These are phyloP conservation scores for Chrysemys picta DNA, from an alignment of 2,113 vertebrate genomes.

Conservation along the genomic window DNA sequence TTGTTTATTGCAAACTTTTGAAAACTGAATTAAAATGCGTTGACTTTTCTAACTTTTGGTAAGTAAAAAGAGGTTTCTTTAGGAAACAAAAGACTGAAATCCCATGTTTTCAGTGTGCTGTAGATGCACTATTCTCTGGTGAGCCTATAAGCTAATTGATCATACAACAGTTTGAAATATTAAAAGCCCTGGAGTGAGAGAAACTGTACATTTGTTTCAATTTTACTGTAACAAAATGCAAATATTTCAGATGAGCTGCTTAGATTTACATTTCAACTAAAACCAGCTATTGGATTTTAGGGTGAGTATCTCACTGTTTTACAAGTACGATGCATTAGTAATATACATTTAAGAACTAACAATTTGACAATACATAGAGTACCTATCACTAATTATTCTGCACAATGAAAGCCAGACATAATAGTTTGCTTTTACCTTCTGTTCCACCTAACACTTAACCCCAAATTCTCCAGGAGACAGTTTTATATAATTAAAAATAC, in stretches of 20 bases:
- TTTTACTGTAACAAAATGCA: not conserved
- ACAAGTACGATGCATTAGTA: not conserved
- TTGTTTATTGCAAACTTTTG: not conserved
- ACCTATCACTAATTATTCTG: not conserved
- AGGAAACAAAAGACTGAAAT: not conserved
- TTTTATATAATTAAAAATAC: not conserved
- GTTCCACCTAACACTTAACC: not conserved
- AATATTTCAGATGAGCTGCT: conserved; percentile 7
- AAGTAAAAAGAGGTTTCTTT: not conserved
- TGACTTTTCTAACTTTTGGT: not conserved
- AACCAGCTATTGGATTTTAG: not conserved
- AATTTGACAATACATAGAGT: not conserved
- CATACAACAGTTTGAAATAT: not conserved
- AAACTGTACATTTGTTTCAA: not conserved
- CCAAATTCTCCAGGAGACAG: not conserved
- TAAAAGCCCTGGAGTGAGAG: not conserved
- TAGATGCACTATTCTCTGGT: not conserved
- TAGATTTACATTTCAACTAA: not conserved
- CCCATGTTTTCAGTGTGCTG: not conserved
- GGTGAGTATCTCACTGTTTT: not conserved
- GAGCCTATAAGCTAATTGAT: not conserved
- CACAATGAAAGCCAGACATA: not conserved
- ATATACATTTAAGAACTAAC: not conserved
- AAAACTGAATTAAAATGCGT: not conserved
- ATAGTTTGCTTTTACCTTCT: not conserved